Evolutionary conservation across 2,797 vertebrate species (phyloP), one percentile per base, ranked within the genome.

Genomic region (Anas capensis): DNA sequence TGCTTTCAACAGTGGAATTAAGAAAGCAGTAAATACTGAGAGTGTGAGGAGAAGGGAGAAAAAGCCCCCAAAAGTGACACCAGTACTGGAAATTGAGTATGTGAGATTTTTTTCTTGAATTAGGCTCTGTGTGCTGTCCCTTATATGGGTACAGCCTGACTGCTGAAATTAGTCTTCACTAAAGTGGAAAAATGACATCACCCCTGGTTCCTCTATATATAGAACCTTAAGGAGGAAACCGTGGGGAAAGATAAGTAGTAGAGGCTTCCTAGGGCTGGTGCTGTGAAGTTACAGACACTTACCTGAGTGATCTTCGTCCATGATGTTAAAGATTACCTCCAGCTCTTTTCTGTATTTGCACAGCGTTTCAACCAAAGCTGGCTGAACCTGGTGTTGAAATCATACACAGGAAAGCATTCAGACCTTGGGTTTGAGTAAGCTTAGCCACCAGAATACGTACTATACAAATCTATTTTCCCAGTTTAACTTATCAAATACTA

Each of bases 251-350:
- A 42, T 19, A 77, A 77, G 19, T 23, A 29, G 15, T 36, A 14
- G 1, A 40, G 34, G 49, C 40, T 88, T 68, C 58, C 42, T 36
- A 33, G 69, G 83, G 48, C 33, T 57, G 71, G 58, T 27, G 26
- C 10, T 23, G 33, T 62, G 42, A 53, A 60, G 53, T 21, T 54
- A 36, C 29, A 17, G 70, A 12, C 38, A 58, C 91, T 95, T 98
- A 99, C 99, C 99, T 96, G 99, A 99, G 79, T 98, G 98, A 96
- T 99, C 99, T 97, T 98, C 98, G 96, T 99, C 99, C 77, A 99
- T 99, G 75, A 99, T 97, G 93, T 99, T 99, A 96, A 99, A 99
- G 97, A 99, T 99, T 61, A 98, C 98, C 96, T 99, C 98, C 69
- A 99, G 98, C 96, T 99, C 99, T 73, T 98, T 98, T 94, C 99